phyloP scores from a whole-genome alignment of 1,140 invertebrate species.

The Mactra quadrangularis region DNA sequence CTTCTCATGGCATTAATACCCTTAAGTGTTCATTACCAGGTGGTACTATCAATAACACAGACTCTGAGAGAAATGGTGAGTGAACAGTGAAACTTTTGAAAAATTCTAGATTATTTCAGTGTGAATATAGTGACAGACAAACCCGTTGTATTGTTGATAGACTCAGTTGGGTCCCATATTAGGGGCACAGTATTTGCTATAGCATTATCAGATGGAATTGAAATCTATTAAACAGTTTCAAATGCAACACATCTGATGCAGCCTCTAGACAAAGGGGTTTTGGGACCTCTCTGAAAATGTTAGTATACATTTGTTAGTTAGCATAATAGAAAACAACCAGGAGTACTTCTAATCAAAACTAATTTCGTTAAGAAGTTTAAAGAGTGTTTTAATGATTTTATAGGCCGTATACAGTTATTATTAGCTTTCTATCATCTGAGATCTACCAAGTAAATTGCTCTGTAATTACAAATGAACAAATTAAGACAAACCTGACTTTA shows the following conservation, averaged over 20 bases:
- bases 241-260: constrained; percentile 67
- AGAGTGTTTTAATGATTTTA: constrained; percentile 62
- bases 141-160: constrained; percentile 59
- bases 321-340: constrained; percentile 54
- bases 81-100: constrained; percentile 48
- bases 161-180: constrained; percentile 27
- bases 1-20: constrained; percentile 13
- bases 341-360: constrained; percentile 26
- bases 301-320: constrained; percentile 54
- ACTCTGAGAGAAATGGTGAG: constrained; percentile 64
- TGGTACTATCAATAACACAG: constrained; percentile 41
- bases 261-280: constrained; percentile 61
- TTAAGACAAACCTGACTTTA: constrained; percentile 48
- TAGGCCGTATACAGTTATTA: constrained; percentile 60
- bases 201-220: constrained; percentile 23
- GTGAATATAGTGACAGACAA: constrained; percentile 48
- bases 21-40: constrained; percentile 6
- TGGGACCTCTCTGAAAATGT: constrained; percentile 53
- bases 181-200: constrained; percentile 23
- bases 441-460: constrained; percentile 52
- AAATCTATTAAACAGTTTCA: constrained; percentile 58
- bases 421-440: constrained; percentile 47
- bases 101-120: constrained; percentile 63
- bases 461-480: constrained; percentile 21
- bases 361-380: constrained; percentile 66